Conservation (phyloP, 2,797 vertebrate genomes). For the Arremon brunneinucha region DNA sequence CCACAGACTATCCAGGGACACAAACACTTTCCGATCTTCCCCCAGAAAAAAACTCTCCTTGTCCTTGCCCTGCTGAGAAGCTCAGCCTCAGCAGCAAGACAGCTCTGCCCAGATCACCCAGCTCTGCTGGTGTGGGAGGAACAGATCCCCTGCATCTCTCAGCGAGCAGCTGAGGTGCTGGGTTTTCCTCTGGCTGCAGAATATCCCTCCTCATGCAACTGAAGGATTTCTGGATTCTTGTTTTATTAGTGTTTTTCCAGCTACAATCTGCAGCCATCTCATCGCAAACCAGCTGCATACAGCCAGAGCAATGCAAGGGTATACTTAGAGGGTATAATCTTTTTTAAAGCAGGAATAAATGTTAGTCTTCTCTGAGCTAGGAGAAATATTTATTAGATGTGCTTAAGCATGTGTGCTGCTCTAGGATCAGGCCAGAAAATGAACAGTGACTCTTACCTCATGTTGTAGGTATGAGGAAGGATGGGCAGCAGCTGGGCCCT, state of each 20-base stretch:
- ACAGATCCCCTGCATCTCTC: accelerated
- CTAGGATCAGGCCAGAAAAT: not conserved
- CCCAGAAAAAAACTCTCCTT: not conserved
- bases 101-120: not conserved
- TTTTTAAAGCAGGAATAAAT: not conserved
- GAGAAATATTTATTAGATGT: not conserved
- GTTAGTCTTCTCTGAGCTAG: not conserved
- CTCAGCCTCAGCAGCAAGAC: not conserved
- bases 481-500: not conserved
- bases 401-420: not conserved
- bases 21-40: not conserved
- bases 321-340: not conserved
- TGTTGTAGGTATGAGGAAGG: not conserved
- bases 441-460: not conserved
- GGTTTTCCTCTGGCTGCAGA: not conserved
- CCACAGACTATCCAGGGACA: conserved; percentile 35
- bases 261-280: not conserved
- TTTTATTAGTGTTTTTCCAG: not conserved
- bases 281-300: not conserved
- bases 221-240: not conserved
- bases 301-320: not conserved
- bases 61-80: not conserved
- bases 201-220: not conserved
- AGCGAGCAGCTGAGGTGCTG: not conserved
- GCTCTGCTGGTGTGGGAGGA: not conserved